A percentile compares a stretch with the other conserved stretches of the same genome.
Conservation (phyloP, 2,113 vertebrate species). For the Anoplopoma fimbria region DNA sequence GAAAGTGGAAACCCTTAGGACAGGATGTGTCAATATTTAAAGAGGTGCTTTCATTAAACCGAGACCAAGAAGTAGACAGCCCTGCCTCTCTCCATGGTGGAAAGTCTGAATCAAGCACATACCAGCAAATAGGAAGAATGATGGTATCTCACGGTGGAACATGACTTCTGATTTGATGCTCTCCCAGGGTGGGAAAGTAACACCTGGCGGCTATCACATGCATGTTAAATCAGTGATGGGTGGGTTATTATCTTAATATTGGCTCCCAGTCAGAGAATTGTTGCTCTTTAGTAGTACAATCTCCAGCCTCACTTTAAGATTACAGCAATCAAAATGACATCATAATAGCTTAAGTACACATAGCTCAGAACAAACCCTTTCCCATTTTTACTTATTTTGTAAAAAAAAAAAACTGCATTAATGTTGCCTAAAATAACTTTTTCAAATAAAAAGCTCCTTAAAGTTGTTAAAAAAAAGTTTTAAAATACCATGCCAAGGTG, state of each 20-base stretch:
- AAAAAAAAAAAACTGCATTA: neutral
- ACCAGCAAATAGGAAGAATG: neutral
- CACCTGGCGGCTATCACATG: neutral
- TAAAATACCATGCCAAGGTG: neutral
- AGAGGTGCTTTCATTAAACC: slow-evolving; percentile 53
- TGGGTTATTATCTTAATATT: neutral
- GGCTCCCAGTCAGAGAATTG: neutral
- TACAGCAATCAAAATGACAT: neutral
- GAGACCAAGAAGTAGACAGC: slow-evolving; percentile 42
- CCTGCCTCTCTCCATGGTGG: slow-evolving; percentile 17
- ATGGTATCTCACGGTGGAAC: neutral
- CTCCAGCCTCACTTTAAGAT: neutral
- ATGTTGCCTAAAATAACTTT: neutral
- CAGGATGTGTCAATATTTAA: slow-evolving; percentile 25
- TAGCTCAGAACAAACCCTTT: neutral
- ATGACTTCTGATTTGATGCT: slow-evolving; percentile 11
- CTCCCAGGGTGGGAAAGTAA: slow-evolving; percentile 51
- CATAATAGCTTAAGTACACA: neutral
- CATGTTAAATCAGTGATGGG: neutral
- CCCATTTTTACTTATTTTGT: neutral
- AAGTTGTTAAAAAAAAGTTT: neutral
- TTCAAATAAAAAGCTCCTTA: neutral
- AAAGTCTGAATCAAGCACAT: slow-evolving; percentile 27
- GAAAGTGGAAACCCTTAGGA: slow-evolving; percentile 15
- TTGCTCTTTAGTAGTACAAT: neutral